Evolutionary conservation across 1,140 invertebrate genomes (phyloP).

Genomic region (Akabosia matsudoensis): DNA sequence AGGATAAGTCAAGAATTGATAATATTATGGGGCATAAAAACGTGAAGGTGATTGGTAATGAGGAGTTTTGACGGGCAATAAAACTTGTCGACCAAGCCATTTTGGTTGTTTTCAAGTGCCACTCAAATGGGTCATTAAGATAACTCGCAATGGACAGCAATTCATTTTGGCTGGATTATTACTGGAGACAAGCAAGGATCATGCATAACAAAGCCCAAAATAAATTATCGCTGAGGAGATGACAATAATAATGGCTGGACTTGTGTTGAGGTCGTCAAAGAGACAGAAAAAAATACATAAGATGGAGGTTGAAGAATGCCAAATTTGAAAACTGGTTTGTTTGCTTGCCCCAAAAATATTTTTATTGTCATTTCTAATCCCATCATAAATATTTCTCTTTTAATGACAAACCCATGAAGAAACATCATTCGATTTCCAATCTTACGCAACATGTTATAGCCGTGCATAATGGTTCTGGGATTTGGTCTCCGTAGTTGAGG

Average conservation of each 20-base stretch:
- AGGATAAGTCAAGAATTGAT: no score
- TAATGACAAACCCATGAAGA: background rate
- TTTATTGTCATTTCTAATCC: background rate
- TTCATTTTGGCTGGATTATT: background rate
- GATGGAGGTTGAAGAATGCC: background rate
- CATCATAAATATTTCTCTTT: background rate
- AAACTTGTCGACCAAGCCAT: conserved; percentile 10
- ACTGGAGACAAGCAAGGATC: background rate
- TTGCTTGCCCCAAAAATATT: background rate
- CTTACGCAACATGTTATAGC: no score
- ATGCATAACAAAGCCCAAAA: no score
- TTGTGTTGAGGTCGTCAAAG: no score
- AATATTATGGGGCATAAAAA: no score
- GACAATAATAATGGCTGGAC: no score
- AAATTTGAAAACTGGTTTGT: background rate
- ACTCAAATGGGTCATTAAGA: background rate
- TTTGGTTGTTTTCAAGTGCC: background rate
- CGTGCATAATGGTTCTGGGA: no score
- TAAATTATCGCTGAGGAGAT: no score
- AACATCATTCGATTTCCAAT: no score
- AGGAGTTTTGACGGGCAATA: background rate
- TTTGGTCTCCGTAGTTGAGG: no score
- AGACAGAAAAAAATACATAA: background rate
- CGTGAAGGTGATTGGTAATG: background rate
- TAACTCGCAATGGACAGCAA: background rate